Percentiles rank a stretch among this genome's conserved stretches.
These are phyloP conservation scores for Ephydatia muelleri DNA, from an alignment of 37 sponge, comb jelly and placozoan species.

Conservation along the genomic window DNA sequence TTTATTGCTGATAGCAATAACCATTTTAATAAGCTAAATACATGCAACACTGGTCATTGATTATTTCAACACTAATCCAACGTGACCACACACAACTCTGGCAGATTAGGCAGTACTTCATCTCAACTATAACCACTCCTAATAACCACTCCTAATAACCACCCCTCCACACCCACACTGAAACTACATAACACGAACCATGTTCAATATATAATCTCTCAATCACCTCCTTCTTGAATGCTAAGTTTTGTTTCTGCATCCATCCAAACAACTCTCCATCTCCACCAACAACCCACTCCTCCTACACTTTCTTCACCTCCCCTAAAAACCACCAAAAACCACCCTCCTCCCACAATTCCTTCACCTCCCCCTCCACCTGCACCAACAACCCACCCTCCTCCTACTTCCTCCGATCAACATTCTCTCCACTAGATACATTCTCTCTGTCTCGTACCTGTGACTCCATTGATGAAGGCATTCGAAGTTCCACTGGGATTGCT, in stretches of 20 bases:
- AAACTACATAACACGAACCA: no score
- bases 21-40: no score
- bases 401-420: background rate
- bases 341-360: background rate
- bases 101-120: no score
- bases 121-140: no score
- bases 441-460: background rate
- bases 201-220: no score
- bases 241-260: background rate
- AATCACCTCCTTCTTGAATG: no score
- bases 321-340: background rate
- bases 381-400: background rate
- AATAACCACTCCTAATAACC: no score
- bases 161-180: no score
- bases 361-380: background rate
- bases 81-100: no score
- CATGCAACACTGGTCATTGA: no score
- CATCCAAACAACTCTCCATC: background rate
- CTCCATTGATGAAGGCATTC: background rate
- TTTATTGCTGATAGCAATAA: no score
- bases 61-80: no score
- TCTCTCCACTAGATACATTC: background rate
- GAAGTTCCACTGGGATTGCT: background rate
- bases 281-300: background rate
- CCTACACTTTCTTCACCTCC: background rate